Evolutionary conservation across 2,888 invertebrate species (phyloP).

Genomic region (Nomada goodeniana): DNA sequence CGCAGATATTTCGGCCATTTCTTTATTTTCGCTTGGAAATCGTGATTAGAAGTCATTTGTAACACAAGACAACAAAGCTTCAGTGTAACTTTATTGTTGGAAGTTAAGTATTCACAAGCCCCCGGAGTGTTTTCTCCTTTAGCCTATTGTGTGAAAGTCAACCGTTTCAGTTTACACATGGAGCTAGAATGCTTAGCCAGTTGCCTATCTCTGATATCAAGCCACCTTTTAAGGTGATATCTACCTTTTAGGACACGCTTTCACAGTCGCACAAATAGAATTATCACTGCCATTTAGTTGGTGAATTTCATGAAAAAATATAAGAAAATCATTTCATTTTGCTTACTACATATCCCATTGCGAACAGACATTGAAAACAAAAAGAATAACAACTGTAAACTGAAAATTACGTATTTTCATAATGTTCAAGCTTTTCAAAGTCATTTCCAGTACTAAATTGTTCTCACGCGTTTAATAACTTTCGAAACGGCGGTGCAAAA

Average conservation of each 20-base stretch:
- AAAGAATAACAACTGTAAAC: background rate
- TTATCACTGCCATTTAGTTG: slow-evolving; percentile 5
- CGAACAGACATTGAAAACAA: background rate
- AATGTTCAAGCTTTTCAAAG: too few species aligned
- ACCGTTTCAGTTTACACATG: slow-evolving; percentile 12
- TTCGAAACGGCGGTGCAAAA: too few species aligned
- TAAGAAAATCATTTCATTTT: background rate
- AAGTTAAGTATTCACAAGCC: background rate
- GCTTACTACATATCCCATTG: background rate
- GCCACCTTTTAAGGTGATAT: slow-evolving; percentile 24
- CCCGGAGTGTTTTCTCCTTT: background rate
- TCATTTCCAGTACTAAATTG: too few species aligned
- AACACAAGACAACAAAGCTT: background rate
- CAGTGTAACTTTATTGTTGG: background rate
- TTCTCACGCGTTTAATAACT: too few species aligned
- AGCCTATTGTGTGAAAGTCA: slow-evolving; percentile 25
- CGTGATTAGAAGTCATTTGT: too few species aligned
- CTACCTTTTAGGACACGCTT: slow-evolving; percentile 23
- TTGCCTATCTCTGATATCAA: slow-evolving; percentile 20
- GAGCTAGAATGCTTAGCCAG: slow-evolving; percentile 1
- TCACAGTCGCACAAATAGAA: slow-evolving; percentile 9
- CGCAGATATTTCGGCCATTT: too few species aligned
- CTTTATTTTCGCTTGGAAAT: background rate
- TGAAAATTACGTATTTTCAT: background rate
- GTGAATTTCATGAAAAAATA: background rate